phyloP scores from a whole-genome alignment of 2,113 vertebrate genomes.

The Notechis scutatus region DNA sequence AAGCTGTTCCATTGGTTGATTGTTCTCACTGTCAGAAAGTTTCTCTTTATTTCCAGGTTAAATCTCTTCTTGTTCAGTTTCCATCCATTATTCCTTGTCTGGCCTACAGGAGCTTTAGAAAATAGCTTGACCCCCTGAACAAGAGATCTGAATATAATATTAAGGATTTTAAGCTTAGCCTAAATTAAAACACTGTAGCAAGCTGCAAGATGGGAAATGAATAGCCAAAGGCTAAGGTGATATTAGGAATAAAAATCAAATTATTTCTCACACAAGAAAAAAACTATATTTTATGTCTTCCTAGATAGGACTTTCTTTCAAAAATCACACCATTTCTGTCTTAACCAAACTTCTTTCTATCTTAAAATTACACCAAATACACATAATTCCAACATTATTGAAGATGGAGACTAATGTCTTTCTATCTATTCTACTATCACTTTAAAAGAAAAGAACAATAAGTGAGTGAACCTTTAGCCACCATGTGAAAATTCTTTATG shows the following conservation, averaged over 20 bases:
- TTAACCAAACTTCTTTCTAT: background rate
- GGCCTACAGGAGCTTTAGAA: too few species aligned
- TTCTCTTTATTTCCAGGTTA: too few species aligned
- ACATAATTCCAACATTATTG: background rate
- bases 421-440: background rate
- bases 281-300: background rate
- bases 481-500: background rate
- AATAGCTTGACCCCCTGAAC: background rate
- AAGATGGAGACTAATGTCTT: background rate
- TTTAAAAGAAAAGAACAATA: background rate
- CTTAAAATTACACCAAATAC: background rate
- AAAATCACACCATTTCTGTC: background rate
- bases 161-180: background rate
- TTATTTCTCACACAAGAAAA: background rate
- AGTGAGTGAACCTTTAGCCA: background rate
- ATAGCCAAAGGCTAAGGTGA: background rate
- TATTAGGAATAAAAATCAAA: background rate
- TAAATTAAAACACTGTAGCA: background rate
- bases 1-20: too few species aligned
- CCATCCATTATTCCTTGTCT: too few species aligned
- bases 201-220: background rate
- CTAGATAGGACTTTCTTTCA: background rate
- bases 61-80: too few species aligned
- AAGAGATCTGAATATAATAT: background rate
- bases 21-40: too few species aligned